Evolutionary conservation across 2,888 invertebrate species (phyloP), one percentile per base, ranked within the genome.

Genomic region (Bhutanitis thaidina): DNA sequence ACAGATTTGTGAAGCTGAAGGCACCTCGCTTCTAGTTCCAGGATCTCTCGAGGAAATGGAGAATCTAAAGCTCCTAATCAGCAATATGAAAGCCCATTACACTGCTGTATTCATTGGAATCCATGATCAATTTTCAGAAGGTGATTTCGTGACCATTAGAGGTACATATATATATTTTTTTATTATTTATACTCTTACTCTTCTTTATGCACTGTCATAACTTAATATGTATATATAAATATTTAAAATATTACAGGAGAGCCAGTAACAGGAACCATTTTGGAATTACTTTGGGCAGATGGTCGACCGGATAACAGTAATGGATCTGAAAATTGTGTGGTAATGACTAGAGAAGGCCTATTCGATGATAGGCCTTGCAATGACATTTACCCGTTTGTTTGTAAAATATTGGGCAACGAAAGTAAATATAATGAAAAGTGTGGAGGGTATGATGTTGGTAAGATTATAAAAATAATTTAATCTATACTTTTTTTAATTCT

Each of bases 321-420:
- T 40, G 64, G 62, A 12, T 45, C 58, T n/a, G 74, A 76, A 52
- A 67, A 74, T 47, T 77, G 77, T 51, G 72, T 75, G 1, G 67
- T 77, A 12, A 78, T 78, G 75, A 74, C 71, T 2, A 67, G 77
- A 56, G 72, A 76, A 53, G 78, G 76, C 1, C 55, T 74, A 7
- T 62, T 78, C 16, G 76, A 77, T 36, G 76, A 77, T 56, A 62
- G 65, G 7, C 57, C 69, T 0, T 78, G 78, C 47, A 43, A 59
- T 8, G 63, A 67, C 5, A 67, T 71, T 15, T 66, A 71, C 56
- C 78, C 76, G 1, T 77, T 76, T 53, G 64, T 77, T 9, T 78
- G 78, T 52, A 77, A 76, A 64, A 71, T 76, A 56, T 53, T 59
- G 3, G 67, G 63, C 13, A 66, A 70, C n/a, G 57, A 70, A 3